These are phyloP conservation scores for Neotoxoptera formosana DNA, from an alignment of 1,140 invertebrate genomes.

Conservation along the genomic window DNA sequence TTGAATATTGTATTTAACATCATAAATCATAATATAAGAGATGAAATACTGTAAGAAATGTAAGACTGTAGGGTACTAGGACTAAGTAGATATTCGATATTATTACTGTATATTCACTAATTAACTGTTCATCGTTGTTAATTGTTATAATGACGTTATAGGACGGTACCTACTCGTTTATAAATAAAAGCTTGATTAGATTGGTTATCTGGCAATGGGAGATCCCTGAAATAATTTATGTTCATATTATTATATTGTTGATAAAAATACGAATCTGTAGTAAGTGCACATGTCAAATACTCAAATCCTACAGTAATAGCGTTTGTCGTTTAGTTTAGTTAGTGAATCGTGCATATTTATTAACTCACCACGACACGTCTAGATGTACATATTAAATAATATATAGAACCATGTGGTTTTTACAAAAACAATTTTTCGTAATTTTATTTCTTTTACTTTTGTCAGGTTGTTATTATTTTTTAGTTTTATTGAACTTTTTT, in stretches of 20 bases:
- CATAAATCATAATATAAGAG: too few species aligned
- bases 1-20: too few species aligned
- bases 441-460: not conserved
- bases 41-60: too few species aligned
- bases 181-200: not conserved
- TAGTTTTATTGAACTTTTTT: not conserved
- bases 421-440: not conserved
- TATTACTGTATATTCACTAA: too few species aligned
- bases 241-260: not conserved
- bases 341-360: too few species aligned
- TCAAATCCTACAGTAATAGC: not conserved
- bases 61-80: too few species aligned
- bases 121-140: too few species aligned
- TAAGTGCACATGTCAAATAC: not conserved
- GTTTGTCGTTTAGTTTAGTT: too few species aligned
- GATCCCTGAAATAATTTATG: not conserved
- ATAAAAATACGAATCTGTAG: not conserved
- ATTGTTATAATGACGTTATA: too few species aligned
- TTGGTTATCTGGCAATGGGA: not conserved
- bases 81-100: too few species aligned
- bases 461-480: not conserved
- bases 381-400: not conserved
- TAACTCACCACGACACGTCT: too few species aligned
- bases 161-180: not conserved
- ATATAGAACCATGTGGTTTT: slow-evolving; percentile 3